A percentile compares a stretch with the other conserved stretches of the same genome.
These are phyloP conservation scores for Frankliniella fusca DNA, from an alignment of 2,888 invertebrate species.

Conservation along the genomic window DNA sequence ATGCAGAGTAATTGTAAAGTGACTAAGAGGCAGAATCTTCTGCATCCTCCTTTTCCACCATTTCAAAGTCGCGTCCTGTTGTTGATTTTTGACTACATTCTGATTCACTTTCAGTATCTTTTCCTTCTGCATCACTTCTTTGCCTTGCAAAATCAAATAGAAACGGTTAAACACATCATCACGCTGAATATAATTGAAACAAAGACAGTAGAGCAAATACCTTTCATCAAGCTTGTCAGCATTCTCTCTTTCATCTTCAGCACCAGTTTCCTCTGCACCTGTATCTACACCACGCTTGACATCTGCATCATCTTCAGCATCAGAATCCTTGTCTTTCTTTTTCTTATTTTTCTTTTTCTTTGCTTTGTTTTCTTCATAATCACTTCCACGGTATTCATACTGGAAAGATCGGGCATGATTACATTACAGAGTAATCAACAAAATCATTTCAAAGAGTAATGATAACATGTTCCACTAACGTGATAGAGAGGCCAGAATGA, in stretches of 20 bases:
- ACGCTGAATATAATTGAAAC: background rate
- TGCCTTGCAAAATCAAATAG: conserved; percentile 28
- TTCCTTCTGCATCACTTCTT: conserved; percentile 44
- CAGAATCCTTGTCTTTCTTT: conserved; percentile 75
- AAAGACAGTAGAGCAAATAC: background rate
- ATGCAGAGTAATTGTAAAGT: background rate
- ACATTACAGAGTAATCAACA: conserved; percentile 23
- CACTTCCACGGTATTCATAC: conserved; percentile 75
- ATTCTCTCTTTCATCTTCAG: conserved; percentile 32
- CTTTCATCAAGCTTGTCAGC: conserved; percentile 22
- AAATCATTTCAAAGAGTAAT: conserved; percentile 1
- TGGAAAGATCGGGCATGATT: conserved; percentile 47
- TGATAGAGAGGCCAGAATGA: conserved; percentile 97
- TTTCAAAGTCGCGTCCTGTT: conserved; percentile 83
- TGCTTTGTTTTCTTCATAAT: conserved; percentile 48
- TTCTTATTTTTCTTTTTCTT: conserved; percentile 64
- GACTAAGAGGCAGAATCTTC: conserved; percentile 36
- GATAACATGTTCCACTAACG: conserved; percentile 49
- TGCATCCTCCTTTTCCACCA: conserved; percentile 61
- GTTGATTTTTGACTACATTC: conserved; percentile 72
- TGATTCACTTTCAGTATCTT: conserved; percentile 73
- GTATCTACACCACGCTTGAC: conserved; percentile 39
- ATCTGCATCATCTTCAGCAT: conserved; percentile 49
- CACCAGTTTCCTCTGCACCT: conserved; percentile 37
- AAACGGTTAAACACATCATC: background rate